Evolutionary conservation across 2,113 vertebrate species (phyloP).

Genomic region (Pycnonotus jocosus): DNA sequence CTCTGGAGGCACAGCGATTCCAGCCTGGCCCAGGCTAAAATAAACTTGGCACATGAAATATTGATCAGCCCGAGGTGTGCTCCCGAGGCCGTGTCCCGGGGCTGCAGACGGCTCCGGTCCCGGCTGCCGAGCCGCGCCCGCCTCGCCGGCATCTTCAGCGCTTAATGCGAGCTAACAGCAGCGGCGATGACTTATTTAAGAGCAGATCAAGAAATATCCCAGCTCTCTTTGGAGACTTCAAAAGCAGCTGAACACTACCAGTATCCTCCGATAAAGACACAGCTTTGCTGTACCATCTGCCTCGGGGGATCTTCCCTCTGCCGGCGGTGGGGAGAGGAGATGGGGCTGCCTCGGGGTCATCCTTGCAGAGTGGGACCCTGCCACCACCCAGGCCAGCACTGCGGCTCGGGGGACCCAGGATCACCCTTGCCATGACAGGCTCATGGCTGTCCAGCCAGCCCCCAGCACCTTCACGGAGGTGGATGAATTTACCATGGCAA

Average conservation of each 20-base stretch:
- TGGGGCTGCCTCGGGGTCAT: fast-evolving
- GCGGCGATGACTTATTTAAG: constrained; percentile 54
- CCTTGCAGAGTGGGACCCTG: neutral
- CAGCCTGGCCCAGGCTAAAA: neutral
- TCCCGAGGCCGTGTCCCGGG: neutral
- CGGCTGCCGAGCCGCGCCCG: neutral
- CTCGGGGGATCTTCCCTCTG: neutral
- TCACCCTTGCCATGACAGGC: fast-evolving
- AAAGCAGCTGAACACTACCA: constrained; percentile 15
- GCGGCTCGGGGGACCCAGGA: fast-evolving
- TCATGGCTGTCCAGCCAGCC: neutral
- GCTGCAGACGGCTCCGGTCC: neutral
- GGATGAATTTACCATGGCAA: neutral
- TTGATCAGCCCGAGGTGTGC: neutral
- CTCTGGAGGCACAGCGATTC: neutral
- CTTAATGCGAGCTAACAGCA: constrained; percentile 52
- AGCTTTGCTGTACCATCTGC: neutral
- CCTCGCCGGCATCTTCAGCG: neutral
- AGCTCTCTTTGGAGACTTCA: constrained; percentile 43
- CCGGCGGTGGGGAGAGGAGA: neutral
- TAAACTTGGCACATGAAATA: constrained; percentile 8
- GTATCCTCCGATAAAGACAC: constrained; percentile 31
- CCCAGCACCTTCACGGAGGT: neutral
- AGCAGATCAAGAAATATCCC: constrained; percentile 56
- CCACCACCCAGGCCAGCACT: fast-evolving